Base-by-base conservation (phyloP, 2,888 invertebrate species). In the Thelaira solivaga region DNA sequence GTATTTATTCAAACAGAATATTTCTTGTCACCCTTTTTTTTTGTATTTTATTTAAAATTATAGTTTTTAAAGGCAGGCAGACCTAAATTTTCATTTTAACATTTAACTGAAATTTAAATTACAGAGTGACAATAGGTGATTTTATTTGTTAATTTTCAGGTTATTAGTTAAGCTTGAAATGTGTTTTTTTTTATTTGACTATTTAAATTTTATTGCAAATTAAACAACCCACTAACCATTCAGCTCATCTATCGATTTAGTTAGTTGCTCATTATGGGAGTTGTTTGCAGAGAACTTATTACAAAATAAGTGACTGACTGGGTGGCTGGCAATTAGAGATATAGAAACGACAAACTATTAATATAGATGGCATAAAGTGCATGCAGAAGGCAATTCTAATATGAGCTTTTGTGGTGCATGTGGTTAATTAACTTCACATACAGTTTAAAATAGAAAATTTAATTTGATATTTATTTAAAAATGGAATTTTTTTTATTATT, bases 41-140 rank as follows among this genome's bases (percentile, higher is more conserved):
- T 41, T 18, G 26, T 13, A 4, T 16, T 16, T 43, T 55, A 18
- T 29, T 20, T 26, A 11, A 61, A 69, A 74, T 53, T 67, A 36
- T 2, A 36, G 20, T 53, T 67, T 45, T 67, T 51, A n/a, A n/a
- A n/a, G n/a, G n/a, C n/a, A 5, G 34, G 59, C 51, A 75, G 53
- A 75, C 45, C 74, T 61, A 59, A 75, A 75, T 68, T 65, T 78
- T 49, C 34, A 67, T 74, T 74, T 55, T 65, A 74, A 74, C 61
- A 78, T 74, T 78, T 64, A 74, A 74, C 65, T 78, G 69, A 74
- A 78, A 71, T 49, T 74, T 16, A 74, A 78, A 78, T 78, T 74
- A 74, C 53, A 55, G 74, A 61, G 65, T 74, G 74, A 78, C 78
- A 78, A 78, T 74, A 78, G 74, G 74, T 78, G 78, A 78, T 74